A percentile compares a stretch with the other conserved stretches of the same genome.
Evolutionary conservation across 2,113 vertebrate species (phyloP).

Genomic region (Corythaeola cristata): DNA sequence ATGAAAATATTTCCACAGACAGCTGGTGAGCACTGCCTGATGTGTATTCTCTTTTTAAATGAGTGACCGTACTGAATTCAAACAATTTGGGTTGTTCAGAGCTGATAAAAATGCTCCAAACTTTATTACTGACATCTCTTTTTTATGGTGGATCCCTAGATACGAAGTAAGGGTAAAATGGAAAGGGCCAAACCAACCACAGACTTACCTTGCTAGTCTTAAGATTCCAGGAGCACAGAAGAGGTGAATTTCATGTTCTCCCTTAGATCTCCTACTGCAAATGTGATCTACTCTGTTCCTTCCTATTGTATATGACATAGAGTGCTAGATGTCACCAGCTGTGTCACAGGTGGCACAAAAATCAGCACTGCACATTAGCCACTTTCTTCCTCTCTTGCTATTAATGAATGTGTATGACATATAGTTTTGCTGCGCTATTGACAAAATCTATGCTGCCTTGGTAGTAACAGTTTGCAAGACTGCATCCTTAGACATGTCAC

Average conservation of each 20-base stretch:
- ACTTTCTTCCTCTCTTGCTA: not conserved
- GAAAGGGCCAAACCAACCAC: not conserved
- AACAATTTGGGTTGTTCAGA: not conserved
- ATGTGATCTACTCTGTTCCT: not conserved
- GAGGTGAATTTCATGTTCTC: not conserved
- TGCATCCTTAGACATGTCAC: not conserved
- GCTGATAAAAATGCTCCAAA: not conserved
- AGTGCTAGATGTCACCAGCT: not conserved
- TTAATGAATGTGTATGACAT: not conserved
- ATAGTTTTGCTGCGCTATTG: not conserved
- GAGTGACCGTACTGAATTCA: not conserved
- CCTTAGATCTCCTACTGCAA: not conserved
- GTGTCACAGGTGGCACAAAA: not conserved
- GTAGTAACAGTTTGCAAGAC: not conserved
- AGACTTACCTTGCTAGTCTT: not conserved
- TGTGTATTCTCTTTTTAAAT: not conserved
- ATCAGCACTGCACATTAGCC: accelerated
- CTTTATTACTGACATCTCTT: not conserved
- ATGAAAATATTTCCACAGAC: not conserved
- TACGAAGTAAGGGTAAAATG: not conserved
- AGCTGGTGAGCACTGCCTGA: not conserved
- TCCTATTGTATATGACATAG: not conserved
- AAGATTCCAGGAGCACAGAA: not conserved
- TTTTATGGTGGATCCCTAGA: not conserved
- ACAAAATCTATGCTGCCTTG: not conserved